A percentile compares a stretch with the other conserved stretches of the same genome.
phyloP scores from a whole-genome alignment of 2,797 vertebrate genomes.

The Eulemur mongoz region DNA sequence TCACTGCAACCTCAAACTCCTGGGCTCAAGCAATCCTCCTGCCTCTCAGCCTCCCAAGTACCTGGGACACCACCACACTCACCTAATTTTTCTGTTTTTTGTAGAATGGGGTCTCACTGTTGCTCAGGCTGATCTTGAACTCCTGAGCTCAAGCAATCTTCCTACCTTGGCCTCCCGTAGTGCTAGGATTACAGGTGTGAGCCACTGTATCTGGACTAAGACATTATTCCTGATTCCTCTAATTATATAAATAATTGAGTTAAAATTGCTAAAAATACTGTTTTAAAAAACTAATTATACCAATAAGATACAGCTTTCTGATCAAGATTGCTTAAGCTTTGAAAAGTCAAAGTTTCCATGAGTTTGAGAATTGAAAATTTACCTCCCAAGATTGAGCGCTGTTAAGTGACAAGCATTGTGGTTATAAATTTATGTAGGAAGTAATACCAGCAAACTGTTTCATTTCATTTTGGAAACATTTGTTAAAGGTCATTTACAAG shows the following conservation, averaged over 20 bases:
- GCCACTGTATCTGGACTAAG: background rate
- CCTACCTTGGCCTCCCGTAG: background rate
- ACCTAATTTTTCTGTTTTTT: background rate
- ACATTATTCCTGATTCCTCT: conserved; percentile 2
- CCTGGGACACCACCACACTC: background rate
- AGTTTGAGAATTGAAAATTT: conserved; percentile 25
- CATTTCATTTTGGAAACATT: background rate
- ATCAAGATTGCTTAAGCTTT: background rate
- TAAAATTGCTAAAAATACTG: background rate
- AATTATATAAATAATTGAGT: background rate
- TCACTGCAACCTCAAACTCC: background rate
- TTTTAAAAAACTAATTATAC: background rate
- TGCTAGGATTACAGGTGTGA: background rate
- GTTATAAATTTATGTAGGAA: background rate
- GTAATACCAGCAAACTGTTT: background rate
- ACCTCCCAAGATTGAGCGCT: background rate
- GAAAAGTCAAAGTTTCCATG: background rate
- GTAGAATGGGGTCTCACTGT: background rate
- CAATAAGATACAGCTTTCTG: conserved; percentile 2
- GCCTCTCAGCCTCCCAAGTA: background rate
- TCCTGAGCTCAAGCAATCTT: background rate
- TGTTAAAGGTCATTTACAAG: background rate
- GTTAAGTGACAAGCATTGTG: background rate
- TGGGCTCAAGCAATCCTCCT: background rate
- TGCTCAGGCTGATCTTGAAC: background rate